A percentile compares a stretch with the other conserved stretches of the same genome.
phyloP scores from a whole-genome alignment of 1,140 invertebrate species.

The Procambarus clarkii region DNA sequence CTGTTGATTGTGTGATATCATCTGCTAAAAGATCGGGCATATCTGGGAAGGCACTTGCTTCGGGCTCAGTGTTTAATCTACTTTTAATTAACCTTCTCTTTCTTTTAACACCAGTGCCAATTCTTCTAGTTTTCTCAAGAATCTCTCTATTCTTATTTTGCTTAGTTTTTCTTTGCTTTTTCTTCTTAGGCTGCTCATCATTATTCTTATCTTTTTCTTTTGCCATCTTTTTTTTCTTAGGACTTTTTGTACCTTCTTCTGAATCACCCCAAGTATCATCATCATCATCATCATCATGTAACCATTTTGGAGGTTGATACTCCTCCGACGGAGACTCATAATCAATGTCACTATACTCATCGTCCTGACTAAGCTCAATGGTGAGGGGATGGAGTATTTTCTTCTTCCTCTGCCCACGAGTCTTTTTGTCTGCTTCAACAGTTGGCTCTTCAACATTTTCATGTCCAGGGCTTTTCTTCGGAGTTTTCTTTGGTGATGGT shows the following conservation, averaged over 20 bases:
- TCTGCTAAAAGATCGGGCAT: neutral
- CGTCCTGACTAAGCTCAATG: neutral
- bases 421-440: neutral
- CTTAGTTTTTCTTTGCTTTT: neutral
- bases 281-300: neutral
- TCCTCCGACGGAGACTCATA: neutral
- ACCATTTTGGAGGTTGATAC: neutral
- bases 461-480: neutral
- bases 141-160: neutral
- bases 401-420: neutral
- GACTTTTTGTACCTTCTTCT: neutral
- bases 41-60: neutral
- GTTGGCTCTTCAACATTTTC: neutral
- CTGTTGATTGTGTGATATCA: neutral
- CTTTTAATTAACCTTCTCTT: neutral
- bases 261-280: neutral
- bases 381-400: neutral
- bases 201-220: neutral
- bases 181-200: neutral
- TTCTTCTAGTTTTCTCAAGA: neutral
- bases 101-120: neutral
- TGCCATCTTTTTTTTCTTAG: neutral
- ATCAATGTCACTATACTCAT: constrained; percentile 1
- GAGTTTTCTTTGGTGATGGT: neutral
- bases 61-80: neutral